Conservation (phyloP, 2,113 vertebrate species). For the Nerophis ophidion region DNA sequence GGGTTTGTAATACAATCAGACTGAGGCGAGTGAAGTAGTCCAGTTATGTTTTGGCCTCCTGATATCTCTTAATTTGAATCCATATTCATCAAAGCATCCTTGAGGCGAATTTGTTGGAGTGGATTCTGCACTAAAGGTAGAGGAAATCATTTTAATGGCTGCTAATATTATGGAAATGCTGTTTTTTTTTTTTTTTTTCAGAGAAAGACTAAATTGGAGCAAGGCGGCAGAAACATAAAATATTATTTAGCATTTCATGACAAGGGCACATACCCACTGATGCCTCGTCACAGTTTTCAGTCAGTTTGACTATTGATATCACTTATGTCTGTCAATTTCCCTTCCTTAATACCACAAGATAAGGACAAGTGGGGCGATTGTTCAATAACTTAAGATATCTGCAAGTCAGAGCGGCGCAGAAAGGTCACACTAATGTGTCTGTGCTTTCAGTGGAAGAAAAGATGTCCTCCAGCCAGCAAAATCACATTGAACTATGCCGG, state of each 20-base stretch:
- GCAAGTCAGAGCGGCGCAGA: background rate
- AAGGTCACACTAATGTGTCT: background rate
- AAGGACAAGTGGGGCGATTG: background rate
- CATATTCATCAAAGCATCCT: constrained; percentile 16
- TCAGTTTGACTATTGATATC: background rate
- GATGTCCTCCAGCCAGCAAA: background rate
- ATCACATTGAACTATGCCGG: background rate
- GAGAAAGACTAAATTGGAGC: background rate
- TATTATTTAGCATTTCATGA: background rate
- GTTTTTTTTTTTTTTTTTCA: background rate
- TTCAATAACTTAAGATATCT: background rate
- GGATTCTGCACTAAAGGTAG: constrained; percentile 7
- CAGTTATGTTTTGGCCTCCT: constrained; percentile 3
- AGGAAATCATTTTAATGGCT: constrained; percentile 11
- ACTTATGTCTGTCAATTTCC: background rate
- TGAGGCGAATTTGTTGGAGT: constrained; percentile 6
- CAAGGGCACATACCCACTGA: background rate
- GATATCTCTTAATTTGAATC: constrained; percentile 20
- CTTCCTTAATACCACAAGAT: background rate
- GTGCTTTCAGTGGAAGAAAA: background rate
- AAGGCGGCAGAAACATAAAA: background rate
- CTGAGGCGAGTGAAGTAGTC: constrained; percentile 23
- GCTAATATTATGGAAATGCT: constrained; percentile 13
- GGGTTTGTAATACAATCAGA: constrained; percentile 1
- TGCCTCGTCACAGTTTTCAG: background rate